These are phyloP conservation scores for Lagopus muta DNA, from an alignment of 2,113 vertebrate species.

Conservation along the genomic window DNA sequence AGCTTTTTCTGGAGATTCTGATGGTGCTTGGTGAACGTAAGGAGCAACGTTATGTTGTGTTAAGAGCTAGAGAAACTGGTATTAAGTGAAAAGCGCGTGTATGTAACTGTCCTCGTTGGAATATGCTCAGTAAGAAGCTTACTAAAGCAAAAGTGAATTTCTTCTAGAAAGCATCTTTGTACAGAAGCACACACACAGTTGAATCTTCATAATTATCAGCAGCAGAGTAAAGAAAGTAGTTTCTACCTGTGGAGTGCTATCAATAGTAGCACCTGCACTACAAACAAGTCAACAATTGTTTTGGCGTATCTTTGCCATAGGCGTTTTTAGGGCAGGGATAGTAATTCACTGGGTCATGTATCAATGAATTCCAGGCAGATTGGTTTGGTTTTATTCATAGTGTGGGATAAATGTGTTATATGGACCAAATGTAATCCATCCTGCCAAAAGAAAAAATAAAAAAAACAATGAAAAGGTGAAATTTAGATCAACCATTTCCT, in stretches of 20 bases:
- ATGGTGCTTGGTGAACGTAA: neutral
- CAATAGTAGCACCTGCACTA: neutral
- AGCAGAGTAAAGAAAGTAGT: neutral
- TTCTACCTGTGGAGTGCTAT: neutral
- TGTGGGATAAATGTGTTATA: neutral
- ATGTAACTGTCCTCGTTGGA: neutral
- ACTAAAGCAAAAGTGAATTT: neutral
- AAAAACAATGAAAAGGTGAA: neutral
- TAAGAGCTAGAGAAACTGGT: neutral
- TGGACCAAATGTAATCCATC: neutral
- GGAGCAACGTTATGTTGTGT: neutral
- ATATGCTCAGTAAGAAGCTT: neutral
- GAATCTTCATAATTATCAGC: neutral
- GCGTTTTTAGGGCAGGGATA: neutral
- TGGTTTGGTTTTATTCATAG: neutral
- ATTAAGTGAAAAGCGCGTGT: neutral
- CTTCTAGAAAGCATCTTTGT: neutral
- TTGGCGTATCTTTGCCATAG: neutral
- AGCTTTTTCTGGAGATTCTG: neutral
- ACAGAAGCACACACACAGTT: neutral
- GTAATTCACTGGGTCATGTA: neutral
- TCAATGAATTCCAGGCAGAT: conserved; percentile 18
- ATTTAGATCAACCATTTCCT: neutral
- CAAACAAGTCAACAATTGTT: neutral
- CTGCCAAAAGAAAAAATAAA: neutral